phyloP scores from a whole-genome alignment of 23 tunicate genomes.

The Corella eumyota region DNA sequence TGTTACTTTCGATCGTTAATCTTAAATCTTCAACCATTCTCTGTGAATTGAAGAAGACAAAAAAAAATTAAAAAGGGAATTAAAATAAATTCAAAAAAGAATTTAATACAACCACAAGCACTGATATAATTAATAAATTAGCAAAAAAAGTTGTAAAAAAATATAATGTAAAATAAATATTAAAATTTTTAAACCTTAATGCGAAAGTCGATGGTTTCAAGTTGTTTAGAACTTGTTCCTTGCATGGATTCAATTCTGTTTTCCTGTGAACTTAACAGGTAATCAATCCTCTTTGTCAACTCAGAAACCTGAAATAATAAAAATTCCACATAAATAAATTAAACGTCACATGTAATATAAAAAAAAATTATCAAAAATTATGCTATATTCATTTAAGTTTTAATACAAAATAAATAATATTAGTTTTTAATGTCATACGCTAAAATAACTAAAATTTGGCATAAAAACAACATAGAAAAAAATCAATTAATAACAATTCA shows the following conservation, averaged over 20 bases:
- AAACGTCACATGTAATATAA: neutral
- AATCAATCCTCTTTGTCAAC: conserved; percentile 55
- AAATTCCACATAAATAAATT: neutral
- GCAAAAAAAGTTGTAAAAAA: too few species aligned
- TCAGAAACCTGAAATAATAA: conserved; percentile 41
- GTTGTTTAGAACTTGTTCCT: conserved; percentile 55
- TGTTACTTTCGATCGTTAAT: conserved; percentile 73
- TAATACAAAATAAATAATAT: too few species aligned
- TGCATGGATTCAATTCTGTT: conserved; percentile 37
- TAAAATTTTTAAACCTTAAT: conserved; percentile 35
- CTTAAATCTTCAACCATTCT: conserved; percentile 76
- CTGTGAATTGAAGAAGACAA: conserved; percentile 23
- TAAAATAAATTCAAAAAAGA: too few species aligned
- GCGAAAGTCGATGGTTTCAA: conserved; percentile 64
- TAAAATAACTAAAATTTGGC: too few species aligned
- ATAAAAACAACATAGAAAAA: too few species aligned
- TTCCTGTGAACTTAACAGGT: conserved; percentile 54
- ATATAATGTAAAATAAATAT: too few species aligned
- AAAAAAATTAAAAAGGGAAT: neutral
- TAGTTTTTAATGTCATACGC: too few species aligned
- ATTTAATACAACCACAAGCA: neutral
- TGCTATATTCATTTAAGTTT: neutral
- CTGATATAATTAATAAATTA: neutral
- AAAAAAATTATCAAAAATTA: neutral
- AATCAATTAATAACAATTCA: neutral